Evolutionary conservation across 2,888 invertebrate species (phyloP), one percentile per base, ranked within the genome.

Genomic region (Nomada goodeniana): DNA sequence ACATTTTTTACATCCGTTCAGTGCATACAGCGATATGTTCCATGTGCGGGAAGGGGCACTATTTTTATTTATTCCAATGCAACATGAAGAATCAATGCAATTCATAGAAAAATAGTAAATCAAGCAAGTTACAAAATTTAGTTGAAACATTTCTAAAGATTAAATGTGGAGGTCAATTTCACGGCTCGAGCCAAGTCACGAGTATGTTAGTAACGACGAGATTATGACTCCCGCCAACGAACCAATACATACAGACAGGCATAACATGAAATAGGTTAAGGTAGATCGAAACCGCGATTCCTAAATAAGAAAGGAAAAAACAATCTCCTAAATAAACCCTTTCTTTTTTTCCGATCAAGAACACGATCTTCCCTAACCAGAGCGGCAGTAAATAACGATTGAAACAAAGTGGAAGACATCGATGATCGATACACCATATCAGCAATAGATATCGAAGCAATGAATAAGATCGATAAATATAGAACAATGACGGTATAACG

Each of bases 231-330:
- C 76, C 80, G 83, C 77, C 83, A 83, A 63, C 50, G 64, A 50
- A 4, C 47, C 36, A 23, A 76, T 15, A 59, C 67, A 82, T n/a
- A 55, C 67, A 82, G 63, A 52, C 20, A 60, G 65, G 44, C 65
- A 47, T 29, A 79, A 75, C 67, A 29, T 36, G 47, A 75, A 85
- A 69, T 77, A 87, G 87, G 86, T 87, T 87, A 87, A 85, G 79
- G 67, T 77, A 44, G n/a, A 52, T 20, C 23, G 18, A 55, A 53
- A 50, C 36, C 42, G 52, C 7, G 13, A 53, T 55, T 26, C 13
- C 13, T 11, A 36, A 36, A 36, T 36, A 36, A 36, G 7, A 36
- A 36, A 36, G 29, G 1, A 11, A 13, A 13, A 64, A 67, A 44
- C 44, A 1, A n/a, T 4, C 7, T 2, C 23, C 44, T 55, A 26